Percentiles rank a stretch among this genome's conserved stretches.
phyloP scores from a whole-genome alignment of 2,888 invertebrate species.

The Andricus curvator region DNA sequence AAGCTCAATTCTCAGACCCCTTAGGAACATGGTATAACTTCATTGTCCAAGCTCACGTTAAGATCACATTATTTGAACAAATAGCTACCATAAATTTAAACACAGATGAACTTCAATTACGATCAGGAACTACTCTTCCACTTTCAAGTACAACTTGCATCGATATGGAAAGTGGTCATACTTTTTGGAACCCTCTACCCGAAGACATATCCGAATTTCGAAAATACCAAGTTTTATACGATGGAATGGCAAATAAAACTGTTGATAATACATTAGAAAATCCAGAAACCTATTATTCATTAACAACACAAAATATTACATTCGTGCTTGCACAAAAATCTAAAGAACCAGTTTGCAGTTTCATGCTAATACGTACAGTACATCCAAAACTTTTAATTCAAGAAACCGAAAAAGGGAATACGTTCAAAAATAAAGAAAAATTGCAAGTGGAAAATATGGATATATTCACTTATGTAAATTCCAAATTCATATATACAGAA shows the following conservation, averaged over 20 bases:
- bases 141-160: constrained; percentile 41
- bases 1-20: constrained; percentile 43
- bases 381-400: constrained; percentile 46
- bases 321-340: constrained; percentile 51
- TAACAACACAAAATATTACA: constrained; percentile 43
- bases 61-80: constrained; percentile 37
- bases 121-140: constrained; percentile 33
- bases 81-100: constrained; percentile 33
- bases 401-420: background rate
- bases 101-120: constrained; percentile 43
- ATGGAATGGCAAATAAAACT: constrained; percentile 48
- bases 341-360: constrained; percentile 35
- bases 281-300: constrained; percentile 42
- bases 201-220: constrained; percentile 42
- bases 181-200: constrained; percentile 44
- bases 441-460: too few species aligned
- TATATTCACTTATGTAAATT: too few species aligned
- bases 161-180: constrained; percentile 46
- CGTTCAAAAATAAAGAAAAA: too few species aligned
- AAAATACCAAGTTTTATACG: constrained; percentile 53
- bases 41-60: constrained; percentile 45
- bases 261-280: background rate
- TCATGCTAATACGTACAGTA: constrained; percentile 43
- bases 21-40: constrained; percentile 51
- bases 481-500: too few species aligned